Base-by-base conservation (phyloP, 1,140 invertebrate genomes). In the Megalonaias nervosa region DNA sequence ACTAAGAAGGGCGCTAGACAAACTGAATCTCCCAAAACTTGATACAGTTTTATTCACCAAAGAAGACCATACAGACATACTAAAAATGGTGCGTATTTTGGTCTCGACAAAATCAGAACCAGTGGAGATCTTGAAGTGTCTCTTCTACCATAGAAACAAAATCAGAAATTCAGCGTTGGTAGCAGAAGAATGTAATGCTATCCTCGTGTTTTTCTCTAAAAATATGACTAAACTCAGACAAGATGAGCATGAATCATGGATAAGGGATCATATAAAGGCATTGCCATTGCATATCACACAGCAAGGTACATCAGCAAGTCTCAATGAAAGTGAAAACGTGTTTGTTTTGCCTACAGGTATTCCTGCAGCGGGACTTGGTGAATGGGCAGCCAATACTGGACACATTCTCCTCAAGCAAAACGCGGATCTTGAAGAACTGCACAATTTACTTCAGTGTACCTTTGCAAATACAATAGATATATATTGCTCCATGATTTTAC, bases 221-320 rank as follows among this genome's bases (percentile, higher is more conserved):
- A 1, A 74, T 16, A 26, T 74, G 1, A 19, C 31, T 16, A 21
- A 55, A 1, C 26, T 74, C 19, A 19, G 17, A 48, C 1, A 66
- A 58, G n/a, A 19, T 17, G 21, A 1, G 2, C 4, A 3, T 17
- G 19, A 66, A 62, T 55, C 19, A 31, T 15, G 14, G 19, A 48
- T 12, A 58, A 19, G 48, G 38, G 38, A 48, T n/a, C 4, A 11
- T 67, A n/a, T 48, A 66, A 55, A 31, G 55, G 14, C 17, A 31
- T 56, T 74, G 21, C 71, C 77, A 0, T 58, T 79, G 23, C 74
- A 62, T 59, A 23, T 58, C n/a, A 64, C 71, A 14, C 12, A 68
- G 14, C 21, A 62, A 5, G 61, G 56, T 55, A 48, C 23, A 69
- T 15, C 48, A 31, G 70, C 21, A 60, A 58, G 26, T n/a, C 55